Evolutionary conservation across 1,140 invertebrate species (phyloP), one percentile per base, ranked within the genome.

Genomic region (Arion vulgaris): DNA sequence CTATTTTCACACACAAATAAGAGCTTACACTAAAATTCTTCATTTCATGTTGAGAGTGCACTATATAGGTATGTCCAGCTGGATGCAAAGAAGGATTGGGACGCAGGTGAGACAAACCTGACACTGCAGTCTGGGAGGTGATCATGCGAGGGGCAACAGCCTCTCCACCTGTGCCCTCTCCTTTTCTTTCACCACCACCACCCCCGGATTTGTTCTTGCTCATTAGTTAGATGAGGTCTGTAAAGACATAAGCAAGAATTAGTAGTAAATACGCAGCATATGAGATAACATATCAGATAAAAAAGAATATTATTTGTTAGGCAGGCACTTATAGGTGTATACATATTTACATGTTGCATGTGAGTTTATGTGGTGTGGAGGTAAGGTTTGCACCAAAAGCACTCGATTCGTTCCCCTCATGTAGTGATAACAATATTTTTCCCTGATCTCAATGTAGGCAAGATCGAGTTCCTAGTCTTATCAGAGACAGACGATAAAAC

Each of bases 1-100:
- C n/a, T n/a, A n/a, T n/a, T n/a, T n/a, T n/a, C n/a, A n/a, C n/a
- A n/a, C n/a, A n/a, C n/a, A n/a, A n/a, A n/a, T n/a, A n/a, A n/a
- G n/a, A n/a, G n/a, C 73, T 76, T n/a, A 76, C 73, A 45, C 39
- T 51, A 57, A 62, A 78, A 34, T 66, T 78, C 36, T 78, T 78
- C 76, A 78, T 66, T 2, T 78, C 76, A 66, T 78, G 76, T 13
- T 78, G 76, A 15, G 49, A 23, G 28, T 78, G 76, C 2, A 78
- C 76, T 57, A 78, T 78, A 34, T 45, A 78, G 15, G 76, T 66
- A 19, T 78, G 76, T 19, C 76, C 76, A 66, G 76, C 7, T 4
- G n/a, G 23, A 2, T 19, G n/a, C 26, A 36, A 15, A 4, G 38
- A 28, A 49, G 39, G 53, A 17, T 28, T n/a, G 2, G 49, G 53